phyloP scores from a whole-genome alignment of 2,113 vertebrate genomes.

The Illadopsis cleaveri region DNA sequence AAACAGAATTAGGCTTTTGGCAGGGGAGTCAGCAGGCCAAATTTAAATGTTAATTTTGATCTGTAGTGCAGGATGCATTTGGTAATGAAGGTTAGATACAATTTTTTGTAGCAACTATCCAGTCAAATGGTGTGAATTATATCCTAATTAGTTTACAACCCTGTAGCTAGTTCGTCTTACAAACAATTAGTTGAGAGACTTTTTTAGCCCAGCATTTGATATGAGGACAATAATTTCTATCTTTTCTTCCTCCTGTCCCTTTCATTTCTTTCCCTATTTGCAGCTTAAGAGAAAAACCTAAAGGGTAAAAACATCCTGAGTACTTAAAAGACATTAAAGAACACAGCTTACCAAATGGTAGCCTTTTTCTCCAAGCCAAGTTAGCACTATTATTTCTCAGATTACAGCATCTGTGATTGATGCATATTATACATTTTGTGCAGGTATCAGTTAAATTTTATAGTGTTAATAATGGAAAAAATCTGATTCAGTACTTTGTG shows the following conservation, averaged over 20 bases:
- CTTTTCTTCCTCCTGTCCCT: not conserved
- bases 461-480: constrained; percentile 9
- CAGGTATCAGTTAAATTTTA: not conserved
- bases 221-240: constrained; percentile 4
- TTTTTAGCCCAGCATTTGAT: not conserved
- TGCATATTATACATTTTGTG: not conserved
- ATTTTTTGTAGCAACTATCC: not conserved
- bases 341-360: not conserved
- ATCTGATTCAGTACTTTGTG: not conserved
- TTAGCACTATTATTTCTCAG: constrained; percentile 5
- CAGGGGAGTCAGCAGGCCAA: not conserved
- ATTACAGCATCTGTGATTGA: constrained; percentile 13
- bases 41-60: constrained; percentile 42
- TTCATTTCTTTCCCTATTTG: not conserved
- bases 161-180: constrained; percentile 7
- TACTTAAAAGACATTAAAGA: constrained; percentile 13
- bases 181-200: constrained; percentile 33
- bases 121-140: constrained; percentile 3
- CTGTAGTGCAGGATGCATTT: not conserved
- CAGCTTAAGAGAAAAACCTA: not conserved
- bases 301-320: not conserved
- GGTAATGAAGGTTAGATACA: not conserved
- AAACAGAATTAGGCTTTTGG: not conserved
- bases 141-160: constrained; percentile 32
- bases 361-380: not conserved